These are phyloP conservation scores for Muschampia plurimacula DNA, from an alignment of 2,888 invertebrate genomes.

Conservation along the genomic window DNA sequence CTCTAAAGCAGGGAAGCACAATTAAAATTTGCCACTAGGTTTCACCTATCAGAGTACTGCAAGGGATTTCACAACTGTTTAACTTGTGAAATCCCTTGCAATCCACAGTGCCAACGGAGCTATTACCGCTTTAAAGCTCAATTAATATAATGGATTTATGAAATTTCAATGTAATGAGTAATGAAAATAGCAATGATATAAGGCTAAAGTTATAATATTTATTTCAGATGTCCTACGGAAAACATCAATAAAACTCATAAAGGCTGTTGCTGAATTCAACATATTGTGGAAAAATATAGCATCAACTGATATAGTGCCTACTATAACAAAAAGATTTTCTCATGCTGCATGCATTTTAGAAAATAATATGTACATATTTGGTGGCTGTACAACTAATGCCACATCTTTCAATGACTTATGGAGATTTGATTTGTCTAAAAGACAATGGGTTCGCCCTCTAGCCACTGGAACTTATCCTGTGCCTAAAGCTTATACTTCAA, in stretches of 20 bases:
- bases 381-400: slow-evolving; percentile 96
- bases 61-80: too few species aligned
- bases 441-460: slow-evolving; percentile 93
- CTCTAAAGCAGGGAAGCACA: too few species aligned
- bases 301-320: slow-evolving; percentile 86
- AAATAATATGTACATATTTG: slow-evolving; percentile 97
- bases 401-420: slow-evolving; percentile 99
- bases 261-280: slow-evolving; percentile 91
- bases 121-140: too few species aligned
- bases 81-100: too few species aligned
- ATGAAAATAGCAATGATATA: too few species aligned
- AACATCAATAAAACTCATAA: slow-evolving; percentile 90
- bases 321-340: slow-evolving; percentile 96
- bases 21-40: too few species aligned
- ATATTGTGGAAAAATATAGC: slow-evolving; percentile 90
- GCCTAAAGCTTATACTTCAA: slow-evolving; percentile 97
- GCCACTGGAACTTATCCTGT: slow-evolving; percentile 96
- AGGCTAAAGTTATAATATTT: not conserved
- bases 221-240: slow-evolving; percentile 91
- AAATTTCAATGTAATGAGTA: too few species aligned
- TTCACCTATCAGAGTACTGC: too few species aligned
- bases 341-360: slow-evolving; percentile 94
- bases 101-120: too few species aligned
- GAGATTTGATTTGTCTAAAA: slow-evolving; percentile 94
- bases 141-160: too few species aligned